These are phyloP conservation scores for Tauraco hartlaubi DNA, from an alignment of 2,797 vertebrate species.

Conservation along the genomic window DNA sequence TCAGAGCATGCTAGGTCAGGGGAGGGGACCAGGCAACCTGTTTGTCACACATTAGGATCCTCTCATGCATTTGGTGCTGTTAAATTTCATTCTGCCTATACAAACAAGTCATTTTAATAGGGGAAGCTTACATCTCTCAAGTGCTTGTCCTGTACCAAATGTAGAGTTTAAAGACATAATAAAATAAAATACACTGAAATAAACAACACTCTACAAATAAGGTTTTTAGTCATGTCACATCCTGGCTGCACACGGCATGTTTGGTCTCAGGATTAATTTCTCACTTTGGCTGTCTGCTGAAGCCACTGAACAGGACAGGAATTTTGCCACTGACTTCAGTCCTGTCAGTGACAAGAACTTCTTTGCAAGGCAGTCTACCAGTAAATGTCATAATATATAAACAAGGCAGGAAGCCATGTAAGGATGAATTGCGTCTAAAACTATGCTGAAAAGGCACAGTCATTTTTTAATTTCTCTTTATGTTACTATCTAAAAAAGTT, in stretches of 20 bases:
- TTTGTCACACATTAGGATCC: slow-evolving; percentile 67
- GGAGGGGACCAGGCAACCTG: slow-evolving; percentile 49
- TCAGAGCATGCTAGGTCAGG: slow-evolving; percentile 14
- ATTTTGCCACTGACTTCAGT: background rate
- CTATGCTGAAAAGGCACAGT: background rate
- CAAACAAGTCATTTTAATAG: slow-evolving; percentile 57
- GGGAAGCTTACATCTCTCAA: slow-evolving; percentile 31
- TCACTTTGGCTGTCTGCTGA: background rate
- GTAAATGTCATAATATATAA: background rate
- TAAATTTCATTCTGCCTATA: slow-evolving; percentile 57
- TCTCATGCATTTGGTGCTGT: slow-evolving; percentile 46
- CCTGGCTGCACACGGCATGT: background rate
- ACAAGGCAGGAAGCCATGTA: background rate
- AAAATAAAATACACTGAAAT: background rate
- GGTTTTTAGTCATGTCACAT: background rate
- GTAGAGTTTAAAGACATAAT: background rate
- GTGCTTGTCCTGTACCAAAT: slow-evolving; percentile 17
- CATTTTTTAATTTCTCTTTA: background rate
- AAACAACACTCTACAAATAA: background rate
- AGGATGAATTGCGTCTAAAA: background rate
- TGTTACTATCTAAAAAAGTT: background rate
- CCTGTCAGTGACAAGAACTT: background rate
- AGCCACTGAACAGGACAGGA: background rate
- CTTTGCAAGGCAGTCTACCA: background rate
- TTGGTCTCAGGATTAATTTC: slow-evolving; percentile 25